Conservation (phyloP, 2,113 vertebrate species). For the Nerophis lumbriciformis region DNA sequence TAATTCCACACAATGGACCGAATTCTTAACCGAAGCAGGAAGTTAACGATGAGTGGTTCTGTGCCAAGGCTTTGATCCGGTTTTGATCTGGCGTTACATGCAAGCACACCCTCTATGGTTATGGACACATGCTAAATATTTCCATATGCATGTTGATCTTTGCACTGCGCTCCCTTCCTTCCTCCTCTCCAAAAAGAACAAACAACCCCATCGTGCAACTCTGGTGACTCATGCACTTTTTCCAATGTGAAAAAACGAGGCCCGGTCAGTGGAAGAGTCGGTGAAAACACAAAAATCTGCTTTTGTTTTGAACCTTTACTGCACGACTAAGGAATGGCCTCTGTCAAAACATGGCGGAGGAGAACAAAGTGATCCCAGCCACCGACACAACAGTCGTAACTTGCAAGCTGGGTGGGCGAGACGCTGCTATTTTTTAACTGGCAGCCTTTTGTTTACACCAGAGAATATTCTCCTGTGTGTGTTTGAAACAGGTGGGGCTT, state of each 20-base stretch:
- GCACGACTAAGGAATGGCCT: constrained; percentile 27
- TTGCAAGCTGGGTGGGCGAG: constrained; percentile 53
- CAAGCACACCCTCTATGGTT: constrained; percentile 29
- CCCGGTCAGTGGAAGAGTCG: constrained; percentile 35
- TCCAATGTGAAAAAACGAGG: constrained; percentile 40
- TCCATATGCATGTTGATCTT: constrained; percentile 54
- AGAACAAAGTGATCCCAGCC: constrained; percentile 32
- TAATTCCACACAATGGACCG: background rate
- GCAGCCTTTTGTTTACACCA: constrained; percentile 39
- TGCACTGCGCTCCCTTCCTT: constrained; percentile 32
- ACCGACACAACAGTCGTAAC: constrained; percentile 37
- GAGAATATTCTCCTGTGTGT: constrained; percentile 4
- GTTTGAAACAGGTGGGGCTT: constrained; percentile 14
- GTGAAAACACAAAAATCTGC: constrained; percentile 34
- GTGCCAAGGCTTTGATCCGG: constrained; percentile 62
- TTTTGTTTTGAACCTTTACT: constrained; percentile 21
- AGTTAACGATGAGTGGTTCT: constrained; percentile 17
- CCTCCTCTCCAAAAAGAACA: constrained; percentile 33
- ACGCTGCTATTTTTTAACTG: constrained; percentile 33
- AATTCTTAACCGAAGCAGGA: background rate
- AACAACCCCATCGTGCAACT: constrained; percentile 44
- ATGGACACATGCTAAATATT: constrained; percentile 54
- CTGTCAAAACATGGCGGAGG: constrained; percentile 34
- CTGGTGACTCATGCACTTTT: constrained; percentile 56
- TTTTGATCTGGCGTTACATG: constrained; percentile 59